phyloP scores from a whole-genome alignment of 2,888 invertebrate species.

The Cryptocheilus praepositus region DNA sequence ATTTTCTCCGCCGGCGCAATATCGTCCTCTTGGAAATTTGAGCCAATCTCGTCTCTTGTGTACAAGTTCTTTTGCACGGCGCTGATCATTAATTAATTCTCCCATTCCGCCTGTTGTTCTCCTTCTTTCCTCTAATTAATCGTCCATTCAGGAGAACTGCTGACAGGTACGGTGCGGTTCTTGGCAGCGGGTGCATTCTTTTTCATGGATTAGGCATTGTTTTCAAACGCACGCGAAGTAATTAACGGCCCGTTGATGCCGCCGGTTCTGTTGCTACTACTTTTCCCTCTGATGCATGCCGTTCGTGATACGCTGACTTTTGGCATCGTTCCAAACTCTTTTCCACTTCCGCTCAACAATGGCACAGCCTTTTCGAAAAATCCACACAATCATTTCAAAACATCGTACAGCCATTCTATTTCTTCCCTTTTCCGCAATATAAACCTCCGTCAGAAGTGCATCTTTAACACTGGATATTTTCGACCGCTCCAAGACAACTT shows the following conservation, averaged over 20 bases:
- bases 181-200: slow-evolving; percentile 37
- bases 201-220: slow-evolving; percentile 29
- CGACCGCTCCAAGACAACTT: too few species aligned
- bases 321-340: slow-evolving; percentile 51
- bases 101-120: background rate
- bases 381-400: background rate
- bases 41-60: too few species aligned
- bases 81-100: too few species aligned
- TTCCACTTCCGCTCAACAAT: background rate
- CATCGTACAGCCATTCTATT: too few species aligned
- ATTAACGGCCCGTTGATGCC: slow-evolving; percentile 51
- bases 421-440: slow-evolving; percentile 6
- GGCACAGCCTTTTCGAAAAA: background rate
- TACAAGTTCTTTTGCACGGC: too few species aligned
- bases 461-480: too few species aligned
- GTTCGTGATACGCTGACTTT: slow-evolving; percentile 49
- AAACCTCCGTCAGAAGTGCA: too few species aligned
- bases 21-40: too few species aligned
- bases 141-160: background rate
- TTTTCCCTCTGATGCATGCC: slow-evolving; percentile 11
- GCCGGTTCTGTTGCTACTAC: background rate
- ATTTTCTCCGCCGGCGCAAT: too few species aligned
- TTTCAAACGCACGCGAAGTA: slow-evolving; percentile 47
- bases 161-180: slow-evolving; percentile 12
- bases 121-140: background rate